Percentiles rank a stretch among this genome's conserved stretches.
phyloP scores from a whole-genome alignment of 2,888 invertebrate genomes.

The Phengaris arion region DNA sequence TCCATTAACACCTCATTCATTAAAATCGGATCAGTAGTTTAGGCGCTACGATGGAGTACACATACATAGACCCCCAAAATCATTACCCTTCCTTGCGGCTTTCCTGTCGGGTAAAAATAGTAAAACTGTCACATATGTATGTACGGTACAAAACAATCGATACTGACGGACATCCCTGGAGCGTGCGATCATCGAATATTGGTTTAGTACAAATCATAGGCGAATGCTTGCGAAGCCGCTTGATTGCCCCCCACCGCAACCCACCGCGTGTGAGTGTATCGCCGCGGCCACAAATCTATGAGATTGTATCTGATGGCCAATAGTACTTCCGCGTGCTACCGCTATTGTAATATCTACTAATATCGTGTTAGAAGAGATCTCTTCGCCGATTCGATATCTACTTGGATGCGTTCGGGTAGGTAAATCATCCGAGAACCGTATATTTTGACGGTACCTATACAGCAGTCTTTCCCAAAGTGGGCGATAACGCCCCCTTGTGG shows the following conservation, averaged over 20 bases:
- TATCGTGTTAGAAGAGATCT: background rate
- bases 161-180: background rate
- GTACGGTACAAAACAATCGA: background rate
- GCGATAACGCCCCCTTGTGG: no score
- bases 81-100: no score
- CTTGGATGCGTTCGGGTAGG: background rate
- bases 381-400: background rate
- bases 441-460: no score
- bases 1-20: no score
- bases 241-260: slow-evolving; percentile 73
- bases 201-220: slow-evolving; percentile 71
- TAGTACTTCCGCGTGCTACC: slow-evolving; percentile 1
- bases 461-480: no score
- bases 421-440: no score
- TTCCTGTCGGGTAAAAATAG: no score
- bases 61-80: no score
- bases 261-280: slow-evolving; percentile 52
- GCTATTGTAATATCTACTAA: slow-evolving; percentile 8
- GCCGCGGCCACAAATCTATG: slow-evolving; percentile 10
- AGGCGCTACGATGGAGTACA: no score
- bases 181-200: slow-evolving; percentile 55
- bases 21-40: no score
- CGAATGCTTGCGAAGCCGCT: slow-evolving; percentile 72
- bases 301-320: background rate
- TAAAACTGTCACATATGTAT: no score